Percentiles rank a stretch among this genome's conserved stretches.
phyloP scores from a whole-genome alignment of 92 coral and sea anemone genomes.

The Palythoa heliodiscus region DNA sequence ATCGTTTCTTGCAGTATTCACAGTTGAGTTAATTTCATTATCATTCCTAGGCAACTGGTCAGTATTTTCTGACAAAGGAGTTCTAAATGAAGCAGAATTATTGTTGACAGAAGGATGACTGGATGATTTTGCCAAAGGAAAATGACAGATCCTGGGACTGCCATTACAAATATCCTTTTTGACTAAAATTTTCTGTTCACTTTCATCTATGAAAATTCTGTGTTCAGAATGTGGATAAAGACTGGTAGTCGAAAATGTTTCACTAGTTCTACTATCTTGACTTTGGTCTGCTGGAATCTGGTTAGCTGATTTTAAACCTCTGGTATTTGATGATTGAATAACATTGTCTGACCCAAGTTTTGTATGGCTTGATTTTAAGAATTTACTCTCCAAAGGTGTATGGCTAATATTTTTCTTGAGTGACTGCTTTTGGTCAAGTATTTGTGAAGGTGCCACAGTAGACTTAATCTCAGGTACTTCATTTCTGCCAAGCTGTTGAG shows the following conservation, averaged over 20 bases:
- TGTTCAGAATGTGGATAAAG: background rate
- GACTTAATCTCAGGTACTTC: background rate
- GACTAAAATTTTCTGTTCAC: background rate
- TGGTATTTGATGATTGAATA: background rate
- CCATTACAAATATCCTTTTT: background rate
- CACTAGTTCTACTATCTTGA: background rate
- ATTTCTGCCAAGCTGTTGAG: background rate
- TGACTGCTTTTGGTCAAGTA: conserved; percentile 14
- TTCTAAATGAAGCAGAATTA: background rate
- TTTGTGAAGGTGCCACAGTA: conserved; percentile 1
- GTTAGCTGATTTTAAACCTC: background rate
- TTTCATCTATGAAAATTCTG: background rate
- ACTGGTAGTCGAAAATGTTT: background rate
- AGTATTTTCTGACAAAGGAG: background rate
- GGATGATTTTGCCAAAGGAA: background rate
- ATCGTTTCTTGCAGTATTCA: conserved; percentile 23
- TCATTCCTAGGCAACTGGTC: background rate
- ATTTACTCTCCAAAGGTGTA: background rate
- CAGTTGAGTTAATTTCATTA: background rate
- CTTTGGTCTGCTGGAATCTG: background rate
- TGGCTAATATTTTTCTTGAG: background rate
- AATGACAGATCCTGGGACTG: background rate
- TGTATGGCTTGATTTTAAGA: background rate
- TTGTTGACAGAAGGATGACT: background rate
- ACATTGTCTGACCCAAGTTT: background rate